These are phyloP conservation scores for Chlorops oryzae DNA, from an alignment of 1,140 invertebrate species.

Conservation along the genomic window DNA sequence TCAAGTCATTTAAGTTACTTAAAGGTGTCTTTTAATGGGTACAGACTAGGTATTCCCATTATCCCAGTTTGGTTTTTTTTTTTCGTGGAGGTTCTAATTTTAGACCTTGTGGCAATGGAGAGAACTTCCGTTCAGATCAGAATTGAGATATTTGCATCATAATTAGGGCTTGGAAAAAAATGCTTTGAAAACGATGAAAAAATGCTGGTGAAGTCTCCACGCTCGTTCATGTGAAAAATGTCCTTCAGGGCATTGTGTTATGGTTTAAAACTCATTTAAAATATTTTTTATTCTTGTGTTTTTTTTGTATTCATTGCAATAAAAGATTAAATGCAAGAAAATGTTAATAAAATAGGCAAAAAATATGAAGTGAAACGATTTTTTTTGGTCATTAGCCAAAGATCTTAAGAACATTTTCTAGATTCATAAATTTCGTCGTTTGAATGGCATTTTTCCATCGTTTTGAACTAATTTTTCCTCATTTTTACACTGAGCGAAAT, in stretches of 20 bases:
- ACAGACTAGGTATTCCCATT: too few relatives aligned
- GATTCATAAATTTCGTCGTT: neutral
- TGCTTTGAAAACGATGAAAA: too few relatives aligned
- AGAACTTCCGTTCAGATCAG: too few relatives aligned
- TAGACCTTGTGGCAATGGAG: too few relatives aligned
- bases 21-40: too few relatives aligned
- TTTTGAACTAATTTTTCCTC: neutral
- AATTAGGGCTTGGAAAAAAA: too few relatives aligned
- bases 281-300: neutral
- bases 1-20: too few relatives aligned
- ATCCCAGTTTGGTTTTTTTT: too few relatives aligned
- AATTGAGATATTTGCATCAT: too few relatives aligned
- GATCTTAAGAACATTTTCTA: neutral
- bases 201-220: too few relatives aligned
- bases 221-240: too few relatives aligned
- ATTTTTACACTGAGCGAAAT: neutral
- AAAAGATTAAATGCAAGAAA: neutral
- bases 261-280: neutral
- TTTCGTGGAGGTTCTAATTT: too few relatives aligned
- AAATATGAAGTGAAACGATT: neutral
- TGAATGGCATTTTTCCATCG: neutral
- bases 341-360: neutral
- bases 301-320: neutral
- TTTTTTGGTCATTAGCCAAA: neutral
- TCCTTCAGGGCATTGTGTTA: neutral